These are phyloP conservation scores for Pterocles burchelli DNA, from an alignment of 2,113 vertebrate genomes.

Conservation along the genomic window DNA sequence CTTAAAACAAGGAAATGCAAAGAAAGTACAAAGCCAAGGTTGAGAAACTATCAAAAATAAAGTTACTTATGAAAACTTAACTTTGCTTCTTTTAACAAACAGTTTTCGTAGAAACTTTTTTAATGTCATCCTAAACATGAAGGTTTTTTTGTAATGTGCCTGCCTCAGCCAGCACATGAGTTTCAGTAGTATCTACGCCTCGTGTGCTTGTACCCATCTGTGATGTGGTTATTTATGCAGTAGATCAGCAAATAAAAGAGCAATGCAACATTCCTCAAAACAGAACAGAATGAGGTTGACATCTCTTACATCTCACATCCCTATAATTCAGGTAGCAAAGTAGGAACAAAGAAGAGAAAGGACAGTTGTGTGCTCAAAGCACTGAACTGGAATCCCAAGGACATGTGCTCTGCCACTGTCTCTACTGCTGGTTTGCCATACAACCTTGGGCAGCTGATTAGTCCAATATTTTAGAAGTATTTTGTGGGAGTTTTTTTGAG, in stretches of 20 bases:
- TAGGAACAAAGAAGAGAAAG: not conserved
- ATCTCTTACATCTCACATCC: not conserved
- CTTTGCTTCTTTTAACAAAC: not conserved
- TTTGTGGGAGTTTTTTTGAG: not conserved
- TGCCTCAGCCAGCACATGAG: not conserved
- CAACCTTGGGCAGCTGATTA: not conserved
- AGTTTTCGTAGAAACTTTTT: not conserved
- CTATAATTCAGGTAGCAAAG: not conserved
- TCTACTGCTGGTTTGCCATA: not conserved
- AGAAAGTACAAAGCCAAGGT: not conserved
- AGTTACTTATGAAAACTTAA: not conserved
- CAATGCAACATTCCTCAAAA: not conserved
- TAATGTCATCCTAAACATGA: not conserved
- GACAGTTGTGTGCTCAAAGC: not conserved
- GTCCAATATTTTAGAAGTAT: not conserved
- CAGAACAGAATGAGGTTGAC: not conserved
- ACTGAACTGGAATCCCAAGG: not conserved
- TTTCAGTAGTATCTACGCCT: not conserved
- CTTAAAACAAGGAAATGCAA: not conserved
- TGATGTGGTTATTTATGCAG: not conserved
- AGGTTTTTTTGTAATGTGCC: not conserved
- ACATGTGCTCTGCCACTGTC: not conserved
- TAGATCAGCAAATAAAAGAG: not conserved
- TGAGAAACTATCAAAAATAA: not conserved
- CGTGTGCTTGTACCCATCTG: not conserved